phyloP scores from a whole-genome alignment of 1,140 invertebrate genomes.

The Dermatophagoides farinae region DNA sequence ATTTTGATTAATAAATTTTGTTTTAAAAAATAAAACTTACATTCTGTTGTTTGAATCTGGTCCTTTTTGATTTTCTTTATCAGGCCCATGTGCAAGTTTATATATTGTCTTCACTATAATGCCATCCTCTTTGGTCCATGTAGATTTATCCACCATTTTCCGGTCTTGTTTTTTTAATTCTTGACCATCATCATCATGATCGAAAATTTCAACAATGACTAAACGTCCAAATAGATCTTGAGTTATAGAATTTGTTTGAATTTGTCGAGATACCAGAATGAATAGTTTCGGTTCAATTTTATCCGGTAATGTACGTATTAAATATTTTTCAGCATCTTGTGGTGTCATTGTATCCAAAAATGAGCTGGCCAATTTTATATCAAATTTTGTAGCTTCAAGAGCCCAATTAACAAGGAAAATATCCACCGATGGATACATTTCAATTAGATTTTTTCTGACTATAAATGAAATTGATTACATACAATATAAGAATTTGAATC shows the following conservation, averaged over 20 bases:
- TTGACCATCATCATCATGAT: not conserved
- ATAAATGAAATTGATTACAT: conserved; percentile 4
- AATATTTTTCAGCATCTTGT: conserved; percentile 16
- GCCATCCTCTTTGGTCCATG: conserved; percentile 19
- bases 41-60: conserved; percentile 15
- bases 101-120: conserved; percentile 13
- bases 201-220: not conserved
- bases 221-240: not conserved
- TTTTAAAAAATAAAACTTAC: conserved; percentile 8
- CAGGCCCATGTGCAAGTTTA: conserved; percentile 13
- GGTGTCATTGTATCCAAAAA: conserved; percentile 21
- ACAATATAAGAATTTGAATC: not conserved
- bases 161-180: not conserved
- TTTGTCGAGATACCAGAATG: not conserved
- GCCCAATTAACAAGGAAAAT: conserved; percentile 58
- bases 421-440: conserved; percentile 47
- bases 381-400: conserved; percentile 62
- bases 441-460: conserved; percentile 47
- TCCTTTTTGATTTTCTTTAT: conserved; percentile 14
- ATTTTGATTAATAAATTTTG: not conserved
- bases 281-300: not conserved
- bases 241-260: not conserved
- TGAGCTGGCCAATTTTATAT: conserved; percentile 43
- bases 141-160: conserved; percentile 16
- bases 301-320: conserved; percentile 2